phyloP scores from a whole-genome alignment of 92 coral and sea anemone genomes.

The Palythoa grandiflora region DNA sequence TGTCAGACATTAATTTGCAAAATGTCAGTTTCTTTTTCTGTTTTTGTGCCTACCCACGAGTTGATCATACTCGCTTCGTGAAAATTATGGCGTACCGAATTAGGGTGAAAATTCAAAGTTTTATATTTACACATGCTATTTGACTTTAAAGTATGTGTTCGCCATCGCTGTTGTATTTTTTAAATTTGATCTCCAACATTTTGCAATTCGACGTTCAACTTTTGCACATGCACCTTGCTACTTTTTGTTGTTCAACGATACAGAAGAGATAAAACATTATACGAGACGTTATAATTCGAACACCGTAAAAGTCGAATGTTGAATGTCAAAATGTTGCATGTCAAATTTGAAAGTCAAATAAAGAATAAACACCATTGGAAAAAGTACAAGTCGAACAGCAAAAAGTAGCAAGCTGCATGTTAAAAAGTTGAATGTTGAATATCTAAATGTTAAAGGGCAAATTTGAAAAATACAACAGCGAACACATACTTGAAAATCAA shows the following conservation, averaged over 20 bases:
- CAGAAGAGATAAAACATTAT: conserved; percentile 8
- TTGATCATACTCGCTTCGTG: too few species aligned
- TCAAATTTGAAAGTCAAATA: background rate
- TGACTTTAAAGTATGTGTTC: too few species aligned
- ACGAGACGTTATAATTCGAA: background rate
- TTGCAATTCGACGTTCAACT: background rate
- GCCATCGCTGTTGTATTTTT: too few species aligned
- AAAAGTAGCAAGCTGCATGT: background rate
- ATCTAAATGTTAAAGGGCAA: background rate
- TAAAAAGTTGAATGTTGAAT: background rate
- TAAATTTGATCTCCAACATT: too few species aligned
- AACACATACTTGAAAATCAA: too few species aligned
- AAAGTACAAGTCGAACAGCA: background rate
- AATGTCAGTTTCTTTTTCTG: too few species aligned
- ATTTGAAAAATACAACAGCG: too few species aligned
- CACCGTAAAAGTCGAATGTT: conserved; percentile 6
- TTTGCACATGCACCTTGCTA: conserved; percentile 7
- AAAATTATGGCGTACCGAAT: too few species aligned
- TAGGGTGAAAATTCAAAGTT: background rate
- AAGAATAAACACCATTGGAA: background rate
- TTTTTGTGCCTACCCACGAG: too few species aligned
- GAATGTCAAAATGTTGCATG: background rate
- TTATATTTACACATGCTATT: background rate
- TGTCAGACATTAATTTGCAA: too few species aligned
- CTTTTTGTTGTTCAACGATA: background rate